Conservation (phyloP, 2,797 vertebrate species). For the Potorous gilbertii region DNA sequence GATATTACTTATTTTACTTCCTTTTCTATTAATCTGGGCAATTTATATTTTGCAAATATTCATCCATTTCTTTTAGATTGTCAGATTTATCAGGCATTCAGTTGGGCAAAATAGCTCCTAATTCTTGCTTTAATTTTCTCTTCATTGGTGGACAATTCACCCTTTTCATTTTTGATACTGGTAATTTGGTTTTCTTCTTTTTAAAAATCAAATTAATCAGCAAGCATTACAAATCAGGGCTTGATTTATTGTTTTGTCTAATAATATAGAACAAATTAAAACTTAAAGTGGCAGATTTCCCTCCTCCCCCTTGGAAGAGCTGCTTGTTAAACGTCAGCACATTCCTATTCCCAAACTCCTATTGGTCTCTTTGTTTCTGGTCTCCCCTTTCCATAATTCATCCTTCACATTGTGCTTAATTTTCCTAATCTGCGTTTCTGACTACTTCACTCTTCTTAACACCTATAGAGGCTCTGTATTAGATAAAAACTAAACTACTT, state of each 20-base stretch:
- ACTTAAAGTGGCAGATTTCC: neutral
- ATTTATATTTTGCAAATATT: too few relatives aligned
- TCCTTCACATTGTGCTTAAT: neutral
- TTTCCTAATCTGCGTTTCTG: neutral
- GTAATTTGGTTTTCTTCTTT: too few relatives aligned
- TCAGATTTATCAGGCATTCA: too few relatives aligned
- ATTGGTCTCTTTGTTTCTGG: neutral
- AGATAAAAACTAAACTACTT: too few relatives aligned
- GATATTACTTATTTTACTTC: too few relatives aligned
- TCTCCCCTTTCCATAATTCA: neutral
- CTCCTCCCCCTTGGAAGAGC: neutral
- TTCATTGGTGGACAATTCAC: too few relatives aligned
- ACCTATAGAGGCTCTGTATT: too few relatives aligned
- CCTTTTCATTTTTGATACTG: too few relatives aligned
- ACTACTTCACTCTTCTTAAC: neutral
- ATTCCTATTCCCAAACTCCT: neutral
- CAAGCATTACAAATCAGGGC: neutral
- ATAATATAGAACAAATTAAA: neutral
- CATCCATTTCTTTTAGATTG: too few relatives aligned
- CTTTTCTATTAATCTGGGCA: too few relatives aligned
- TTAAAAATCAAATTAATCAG: neutral
- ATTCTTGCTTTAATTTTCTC: too few relatives aligned
- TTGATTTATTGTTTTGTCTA: neutral
- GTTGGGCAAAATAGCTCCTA: too few relatives aligned
- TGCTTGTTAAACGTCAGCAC: neutral